A percentile compares a stretch with the other conserved stretches of the same genome.
Conservation (phyloP, 2,113 vertebrate genomes). For the Xiphophorus couchianus region DNA sequence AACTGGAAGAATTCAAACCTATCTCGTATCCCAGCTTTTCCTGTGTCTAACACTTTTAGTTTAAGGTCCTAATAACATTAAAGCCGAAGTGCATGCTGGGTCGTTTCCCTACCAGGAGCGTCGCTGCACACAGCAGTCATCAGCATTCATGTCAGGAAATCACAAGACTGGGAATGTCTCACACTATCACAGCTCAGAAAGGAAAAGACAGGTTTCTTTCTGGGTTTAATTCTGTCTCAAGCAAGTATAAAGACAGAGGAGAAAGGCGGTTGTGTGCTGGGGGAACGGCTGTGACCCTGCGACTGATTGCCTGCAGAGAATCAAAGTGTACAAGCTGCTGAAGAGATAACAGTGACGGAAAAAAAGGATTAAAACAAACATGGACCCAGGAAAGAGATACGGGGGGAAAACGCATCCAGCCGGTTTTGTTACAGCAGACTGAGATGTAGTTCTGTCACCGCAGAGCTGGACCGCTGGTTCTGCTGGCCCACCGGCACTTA, state of each 20-base stretch:
- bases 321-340: conserved; percentile 1
- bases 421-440: conserved; percentile 22
- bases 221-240: background rate
- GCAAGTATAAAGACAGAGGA: conserved; percentile 22
- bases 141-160: conserved; percentile 63
- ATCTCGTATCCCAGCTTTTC: background rate
- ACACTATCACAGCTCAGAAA: conserved; percentile 38
- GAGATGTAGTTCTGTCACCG: conserved; percentile 40
- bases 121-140: conserved; percentile 40
- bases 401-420: conserved; percentile 20
- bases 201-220: conserved; percentile 41
- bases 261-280: background rate
- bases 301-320: conserved; percentile 16
- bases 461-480: conserved; percentile 13
- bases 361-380: conserved; percentile 24
- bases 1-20: conserved; percentile 30
- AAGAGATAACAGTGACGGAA: background rate
- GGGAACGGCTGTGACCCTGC: background rate
- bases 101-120: conserved; percentile 33
- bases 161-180: conserved; percentile 40
- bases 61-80: conserved; percentile 25
- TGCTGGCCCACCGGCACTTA: conserved; percentile 42
- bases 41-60: conserved; percentile 4
- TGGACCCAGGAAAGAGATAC: conserved; percentile 2
- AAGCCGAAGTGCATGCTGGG: conserved; percentile 17